Evolutionary conservation across 53 echinoderm and acorn worm genomes (phyloP), one percentile per base, ranked within the genome.

Genomic region (Arbacia lixula): DNA sequence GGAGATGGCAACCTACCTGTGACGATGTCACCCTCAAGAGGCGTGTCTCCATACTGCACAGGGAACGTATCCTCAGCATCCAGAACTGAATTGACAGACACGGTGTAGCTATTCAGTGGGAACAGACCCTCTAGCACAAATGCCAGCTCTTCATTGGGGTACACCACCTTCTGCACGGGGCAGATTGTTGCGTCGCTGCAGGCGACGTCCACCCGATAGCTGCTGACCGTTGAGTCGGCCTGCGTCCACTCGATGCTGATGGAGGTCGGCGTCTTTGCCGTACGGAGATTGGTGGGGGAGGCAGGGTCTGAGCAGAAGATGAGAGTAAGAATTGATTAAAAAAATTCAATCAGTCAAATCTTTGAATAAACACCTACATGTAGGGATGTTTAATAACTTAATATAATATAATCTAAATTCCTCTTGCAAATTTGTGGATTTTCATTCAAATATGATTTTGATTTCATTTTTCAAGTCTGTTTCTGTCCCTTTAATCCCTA

Each of bases 1-100:
- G n/a, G n/a, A n/a, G n/a, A n/a, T n/a, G n/a, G n/a, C 4, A 31
- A 51, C 77, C 43, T 83, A 88, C 88, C 72, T 46, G 88, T 88
- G 12, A 51, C 12, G 11, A 63, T 64, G 22, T 36, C 40, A 0
- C 12, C 37, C 72, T 84, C 74, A 4, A 84, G n/a, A 5, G 66
- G 64, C 3, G 2, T 5, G 33, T 88, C 88, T 10, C 88, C 88
- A 17, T 58, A 65, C 83, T 88, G 88, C 3, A 16, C 52, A 0
- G 40, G 36, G 66, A 72, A 75, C n/a, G 10, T 9, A 32, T 16
- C 50, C 0, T 49, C 46, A 2, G 38, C 34, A 28, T 65, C 84
- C 17, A 88, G 84, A 29, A 25, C 57, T 0, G 88, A 83, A 22
- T 33, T 34, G 29, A 88, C 88, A 31, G 64, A 53, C 11, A 88